phyloP scores from a whole-genome alignment of 2,888 invertebrate species.

The Caenorhabditis zanzibari region DNA sequence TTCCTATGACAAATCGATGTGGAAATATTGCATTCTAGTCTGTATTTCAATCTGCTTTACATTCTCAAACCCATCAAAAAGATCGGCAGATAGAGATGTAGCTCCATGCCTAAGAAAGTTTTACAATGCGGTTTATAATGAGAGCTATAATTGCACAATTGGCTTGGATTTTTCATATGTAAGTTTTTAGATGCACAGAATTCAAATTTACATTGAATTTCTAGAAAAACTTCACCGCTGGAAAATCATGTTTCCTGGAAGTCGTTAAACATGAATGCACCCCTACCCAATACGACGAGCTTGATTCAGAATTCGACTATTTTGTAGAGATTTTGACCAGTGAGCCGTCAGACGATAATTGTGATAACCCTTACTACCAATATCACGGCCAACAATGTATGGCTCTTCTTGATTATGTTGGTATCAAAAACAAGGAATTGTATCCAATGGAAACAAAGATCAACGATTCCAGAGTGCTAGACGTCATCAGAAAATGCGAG shows the following conservation, averaged over 20 bases:
- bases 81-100: neutral
- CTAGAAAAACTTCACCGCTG: neutral
- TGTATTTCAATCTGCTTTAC: neutral
- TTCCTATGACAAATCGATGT: no score
- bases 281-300: neutral
- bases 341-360: neutral
- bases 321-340: neutral
- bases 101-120: neutral
- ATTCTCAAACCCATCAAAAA: neutral
- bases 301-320: neutral
- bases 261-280: neutral
- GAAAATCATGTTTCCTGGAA: constrained; percentile 9
- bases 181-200: no score
- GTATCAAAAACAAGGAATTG: neutral
- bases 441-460: neutral
- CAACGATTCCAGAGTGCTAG: neutral
- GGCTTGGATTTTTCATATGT: neutral
- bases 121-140: neutral
- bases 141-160: neutral
- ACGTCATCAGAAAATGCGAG: neutral
- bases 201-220: neutral
- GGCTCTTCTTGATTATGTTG: neutral
- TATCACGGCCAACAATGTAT: neutral
- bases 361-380: neutral
- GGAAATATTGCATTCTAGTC: no score